Percentiles rank a stretch among this genome's conserved stretches.
Evolutionary conservation across 2,797 vertebrate genomes (phyloP).

Genomic region (Acomys russatus): DNA sequence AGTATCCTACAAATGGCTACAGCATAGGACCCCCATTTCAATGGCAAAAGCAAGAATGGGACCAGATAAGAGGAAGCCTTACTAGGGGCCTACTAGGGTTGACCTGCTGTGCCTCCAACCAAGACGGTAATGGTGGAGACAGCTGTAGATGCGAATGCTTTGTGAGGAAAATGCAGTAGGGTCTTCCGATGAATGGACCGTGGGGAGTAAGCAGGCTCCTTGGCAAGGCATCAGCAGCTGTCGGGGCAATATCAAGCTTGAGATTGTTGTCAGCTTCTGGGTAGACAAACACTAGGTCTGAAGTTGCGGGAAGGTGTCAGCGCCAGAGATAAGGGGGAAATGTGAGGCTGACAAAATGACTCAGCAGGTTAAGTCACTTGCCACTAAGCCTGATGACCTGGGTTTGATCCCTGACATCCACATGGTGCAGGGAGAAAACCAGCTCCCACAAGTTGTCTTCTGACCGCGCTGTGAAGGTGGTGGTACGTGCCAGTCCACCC

Average conservation of each 20-base stretch:
- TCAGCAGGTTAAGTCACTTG: neutral
- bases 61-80: neutral
- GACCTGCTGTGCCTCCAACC: neutral
- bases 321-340: neutral
- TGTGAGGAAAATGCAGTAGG: neutral
- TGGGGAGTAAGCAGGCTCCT: too few species aligned
- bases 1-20: neutral
- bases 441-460: neutral
- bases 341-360: neutral
- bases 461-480: neutral
- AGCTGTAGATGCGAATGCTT: neutral
- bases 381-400: neutral
- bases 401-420: neutral
- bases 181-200: neutral
- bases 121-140: fast-evolving
- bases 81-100: neutral
- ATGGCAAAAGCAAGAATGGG: fast-evolving
- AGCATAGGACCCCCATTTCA: too few species aligned
- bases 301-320: neutral
- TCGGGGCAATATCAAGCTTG: fast-evolving
- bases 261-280: fast-evolving
- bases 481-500: neutral
- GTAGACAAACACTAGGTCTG: neutral
- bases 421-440: neutral
- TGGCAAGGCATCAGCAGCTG: fast-evolving